Evolutionary conservation across 1,140 invertebrate species (phyloP).

Genomic region (Pseudobourletiella spinata): DNA sequence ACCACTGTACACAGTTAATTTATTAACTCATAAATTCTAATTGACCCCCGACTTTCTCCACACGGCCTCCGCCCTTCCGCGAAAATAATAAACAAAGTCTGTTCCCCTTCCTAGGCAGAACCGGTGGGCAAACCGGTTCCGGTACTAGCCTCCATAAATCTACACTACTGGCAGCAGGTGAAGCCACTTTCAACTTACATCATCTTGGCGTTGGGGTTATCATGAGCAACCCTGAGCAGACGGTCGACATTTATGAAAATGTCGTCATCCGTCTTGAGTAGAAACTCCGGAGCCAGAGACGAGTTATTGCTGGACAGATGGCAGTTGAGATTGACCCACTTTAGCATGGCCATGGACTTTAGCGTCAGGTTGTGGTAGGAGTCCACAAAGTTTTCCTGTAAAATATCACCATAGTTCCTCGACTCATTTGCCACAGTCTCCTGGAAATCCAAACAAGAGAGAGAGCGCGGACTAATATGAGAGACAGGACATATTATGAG

Average conservation of each 20-base stretch:
- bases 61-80: too few species aligned
- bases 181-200: slow-evolving; percentile 34
- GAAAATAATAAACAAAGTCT: too few species aligned
- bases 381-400: slow-evolving; percentile 81
- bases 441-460: slow-evolving; percentile 39
- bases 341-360: slow-evolving; percentile 76
- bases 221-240: slow-evolving; percentile 29
- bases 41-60: too few species aligned
- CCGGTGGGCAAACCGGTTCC: too few species aligned
- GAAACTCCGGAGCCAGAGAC: slow-evolving; percentile 34
- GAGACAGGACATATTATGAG: too few species aligned
- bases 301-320: slow-evolving; percentile 11
- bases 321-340: slow-evolving; percentile 49
- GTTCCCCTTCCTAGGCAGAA: too few species aligned
- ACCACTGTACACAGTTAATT: too few species aligned
- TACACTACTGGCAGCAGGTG: too few species aligned
- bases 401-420: slow-evolving; percentile 64
- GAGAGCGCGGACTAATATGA: too few species aligned
- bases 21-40: too few species aligned
- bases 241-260: slow-evolving; percentile 45
- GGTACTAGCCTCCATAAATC: too few species aligned
- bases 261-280: slow-evolving; percentile 49
- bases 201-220: slow-evolving; percentile 29
- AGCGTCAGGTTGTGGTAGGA: slow-evolving; percentile 87
- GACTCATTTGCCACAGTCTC: slow-evolving; percentile 51